phyloP scores from a whole-genome alignment of 1,140 invertebrate genomes.

The Temnothorax curvispinosus region DNA sequence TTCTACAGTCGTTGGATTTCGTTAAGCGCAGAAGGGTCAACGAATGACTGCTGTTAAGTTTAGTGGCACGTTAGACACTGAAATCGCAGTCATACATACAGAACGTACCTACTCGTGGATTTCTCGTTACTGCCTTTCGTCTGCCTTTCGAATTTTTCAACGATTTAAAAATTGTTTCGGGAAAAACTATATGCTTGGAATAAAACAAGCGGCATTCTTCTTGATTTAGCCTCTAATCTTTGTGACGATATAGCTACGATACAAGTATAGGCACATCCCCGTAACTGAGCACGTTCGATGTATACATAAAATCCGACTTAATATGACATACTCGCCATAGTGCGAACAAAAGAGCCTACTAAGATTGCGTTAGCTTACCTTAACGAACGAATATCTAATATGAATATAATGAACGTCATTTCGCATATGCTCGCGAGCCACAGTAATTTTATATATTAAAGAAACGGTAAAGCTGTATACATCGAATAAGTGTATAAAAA shows the following conservation, averaged over 20 bases:
- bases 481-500: background rate
- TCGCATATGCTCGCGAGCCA: background rate
- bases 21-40: conserved; percentile 46
- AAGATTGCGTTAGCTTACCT: background rate
- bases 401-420: conserved; percentile 2
- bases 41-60: conserved; percentile 48
- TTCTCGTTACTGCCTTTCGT: background rate
- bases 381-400: conserved; percentile 16
- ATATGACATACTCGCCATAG: background rate
- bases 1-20: conserved; percentile 36
- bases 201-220: background rate
- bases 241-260: background rate
- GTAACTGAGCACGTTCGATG: background rate
- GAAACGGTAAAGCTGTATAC: background rate
- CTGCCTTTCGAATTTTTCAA: background rate
- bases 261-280: background rate
- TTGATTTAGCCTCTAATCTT: background rate
- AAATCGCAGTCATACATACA: background rate
- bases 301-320: background rate
- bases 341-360: background rate
- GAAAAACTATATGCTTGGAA: background rate
- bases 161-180: background rate
- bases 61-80: conserved; percentile 42
- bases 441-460: conserved; percentile 9
- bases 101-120: background rate